Evolutionary conservation across 2,888 invertebrate genomes (phyloP), one percentile per base, ranked within the genome.

Genomic region (Eulithis testata): DNA sequence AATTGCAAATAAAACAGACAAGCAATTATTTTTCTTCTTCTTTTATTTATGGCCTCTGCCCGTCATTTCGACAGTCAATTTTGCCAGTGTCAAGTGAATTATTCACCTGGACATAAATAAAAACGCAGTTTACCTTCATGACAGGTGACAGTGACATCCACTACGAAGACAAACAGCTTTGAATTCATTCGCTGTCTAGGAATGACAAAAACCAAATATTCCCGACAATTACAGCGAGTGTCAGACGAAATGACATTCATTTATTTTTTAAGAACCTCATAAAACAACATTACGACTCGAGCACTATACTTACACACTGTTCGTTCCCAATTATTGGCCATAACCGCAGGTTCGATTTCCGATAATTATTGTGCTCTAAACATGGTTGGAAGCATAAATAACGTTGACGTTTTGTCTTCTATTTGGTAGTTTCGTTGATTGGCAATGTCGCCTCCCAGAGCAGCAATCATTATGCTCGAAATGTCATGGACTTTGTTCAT

Each of bases 291-390:
- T 89, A 90, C 82, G 79, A 79, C 72, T 62, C 68, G 67, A 68
- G 76, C 77, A 75, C 87, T 89, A 87, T 91, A 90, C 85, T 92
- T 91, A 90, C 78, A 73, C 80, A 81, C 86, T 80, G 86, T 82
- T 83, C 82, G 66, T 79, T 87, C 85, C 87, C 90, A 91, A 93
- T 93, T 91, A 93, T 84, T 82, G 88, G 84, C 82, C 84, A 85
- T 92, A 91, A 91, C 88, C 77, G 81, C 72, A 70, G 82, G 85
- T 87, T 88, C 87, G 89, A 91, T 90, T 83, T 82, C 82, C 76
- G 87, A 90, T 92, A 91, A 92, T 92, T 91, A 88, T 81, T 76
- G 74, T 69, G 62, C 80, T 66, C 74, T 76, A 76, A 78, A 76
- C 75, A 76, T 74, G 75, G 74, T 69, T 71, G 69, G 66, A 66